Evolutionary conservation across 2,113 vertebrate species (phyloP).

Genomic region (Percina caprodes): DNA sequence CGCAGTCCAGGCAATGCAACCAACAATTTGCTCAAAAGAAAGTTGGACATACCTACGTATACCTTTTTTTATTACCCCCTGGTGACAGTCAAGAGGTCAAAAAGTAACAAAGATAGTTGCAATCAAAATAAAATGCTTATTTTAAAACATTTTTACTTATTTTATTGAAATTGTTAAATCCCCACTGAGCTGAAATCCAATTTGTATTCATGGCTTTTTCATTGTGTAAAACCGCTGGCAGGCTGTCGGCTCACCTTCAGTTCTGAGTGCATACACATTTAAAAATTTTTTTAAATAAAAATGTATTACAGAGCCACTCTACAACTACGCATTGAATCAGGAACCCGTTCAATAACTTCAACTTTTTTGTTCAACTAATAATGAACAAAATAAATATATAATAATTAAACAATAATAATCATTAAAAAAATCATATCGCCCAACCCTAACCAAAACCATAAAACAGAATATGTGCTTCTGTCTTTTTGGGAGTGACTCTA

Average conservation of each 20-base stretch:
- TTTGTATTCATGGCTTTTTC: constrained; percentile 71
- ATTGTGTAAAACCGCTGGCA: constrained; percentile 50
- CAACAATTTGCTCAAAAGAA: constrained; percentile 33
- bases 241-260: constrained; percentile 57
- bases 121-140: constrained; percentile 48
- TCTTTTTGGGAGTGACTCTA: background rate
- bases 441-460: background rate
- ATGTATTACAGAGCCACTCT: background rate
- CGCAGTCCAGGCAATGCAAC: background rate
- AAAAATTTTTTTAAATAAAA: too few relatives aligned
- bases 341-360: background rate
- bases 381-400: too few relatives aligned
- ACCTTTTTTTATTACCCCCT: constrained; percentile 40
- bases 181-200: constrained; percentile 60
- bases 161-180: constrained; percentile 42
- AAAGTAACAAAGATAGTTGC: constrained; percentile 31
- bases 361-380: too few relatives aligned
- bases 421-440: too few relatives aligned
- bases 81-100: constrained; percentile 27
- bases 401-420: too few relatives aligned
- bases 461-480: background rate
- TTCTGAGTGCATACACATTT: background rate
- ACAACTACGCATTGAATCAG: background rate
- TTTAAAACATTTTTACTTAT: constrained; percentile 23
- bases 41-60: constrained; percentile 34